Percentiles rank a stretch among this genome's conserved stretches.
These are phyloP conservation scores for Agrotis segetum DNA, from an alignment of 2,888 invertebrate species.

Conservation along the genomic window DNA sequence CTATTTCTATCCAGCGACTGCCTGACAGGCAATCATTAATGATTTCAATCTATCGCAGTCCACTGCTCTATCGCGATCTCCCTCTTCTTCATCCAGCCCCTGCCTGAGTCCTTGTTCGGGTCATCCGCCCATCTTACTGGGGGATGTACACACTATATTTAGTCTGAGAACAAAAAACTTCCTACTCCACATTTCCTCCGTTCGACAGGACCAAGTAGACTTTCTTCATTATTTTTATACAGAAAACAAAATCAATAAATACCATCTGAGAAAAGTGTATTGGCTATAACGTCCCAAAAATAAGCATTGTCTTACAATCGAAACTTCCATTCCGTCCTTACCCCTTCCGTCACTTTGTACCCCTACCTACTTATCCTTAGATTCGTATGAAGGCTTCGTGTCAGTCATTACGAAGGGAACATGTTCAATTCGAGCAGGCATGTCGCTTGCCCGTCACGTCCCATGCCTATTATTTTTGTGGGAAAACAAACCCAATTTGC, in stretches of 20 bases:
- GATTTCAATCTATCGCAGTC: too few species aligned
- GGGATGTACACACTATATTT: too few species aligned
- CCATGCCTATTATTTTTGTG: slow-evolving; percentile 54
- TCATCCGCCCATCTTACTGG: too few species aligned
- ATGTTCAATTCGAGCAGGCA: slow-evolving; percentile 54
- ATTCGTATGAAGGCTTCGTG: slow-evolving; percentile 57
- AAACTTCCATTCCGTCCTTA: not conserved
- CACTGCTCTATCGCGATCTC: too few species aligned
- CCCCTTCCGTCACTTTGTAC: not conserved
- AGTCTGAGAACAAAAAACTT: too few species aligned
- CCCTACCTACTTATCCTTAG: slow-evolving; percentile 50
- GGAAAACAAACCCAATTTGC: slow-evolving; percentile 57
- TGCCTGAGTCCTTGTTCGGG: too few species aligned
- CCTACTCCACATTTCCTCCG: too few species aligned
- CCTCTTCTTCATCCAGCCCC: too few species aligned
- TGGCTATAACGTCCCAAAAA: not conserved
- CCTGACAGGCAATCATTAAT: too few species aligned
- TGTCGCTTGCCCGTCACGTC: slow-evolving; percentile 60
- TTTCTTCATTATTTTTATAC: too few species aligned
- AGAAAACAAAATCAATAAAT: not conserved
- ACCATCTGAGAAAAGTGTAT: not conserved
- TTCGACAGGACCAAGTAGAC: too few species aligned
- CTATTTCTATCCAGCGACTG: not conserved
- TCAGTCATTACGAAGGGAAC: slow-evolving; percentile 60
- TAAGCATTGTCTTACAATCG: slow-evolving; percentile 1